Evolutionary conservation across 1,140 invertebrate species (phyloP), one percentile per base, ranked within the genome.

Genomic region (Polypedilum pembai): DNA sequence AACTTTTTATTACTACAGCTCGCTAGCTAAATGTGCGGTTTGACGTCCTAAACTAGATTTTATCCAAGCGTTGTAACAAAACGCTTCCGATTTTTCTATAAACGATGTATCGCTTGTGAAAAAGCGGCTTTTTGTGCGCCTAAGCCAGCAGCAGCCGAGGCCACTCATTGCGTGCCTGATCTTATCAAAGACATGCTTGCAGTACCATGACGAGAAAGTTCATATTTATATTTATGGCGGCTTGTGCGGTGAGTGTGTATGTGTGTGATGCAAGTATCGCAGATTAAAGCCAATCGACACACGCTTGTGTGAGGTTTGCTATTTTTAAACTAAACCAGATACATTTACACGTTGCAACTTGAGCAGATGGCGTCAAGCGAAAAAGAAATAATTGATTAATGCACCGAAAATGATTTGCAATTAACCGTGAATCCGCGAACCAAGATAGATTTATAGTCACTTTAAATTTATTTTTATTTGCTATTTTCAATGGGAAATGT

Each of bases 191-290:
- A 7, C 17, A 69, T 21, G 17, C 65, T 69, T 69, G 17, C 18
- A 69, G 20, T 69, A 69, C 65, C 65, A 69, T 69, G 65, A 69
- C 65, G 65, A 69, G 65, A 69, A 69, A 69, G 65, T 69, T 69
- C 65, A 69, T 18, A 20, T 18, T 69, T 20, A 69, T 18, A 20
- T 18, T 69, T 20, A 21, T 69, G 45, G 45, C 10, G 45, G 45
- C 12, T 56, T 69, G 65, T 5, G 65, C 17, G 65, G 18, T 69
- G n/a, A n/a, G n/a, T n/a, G n/a, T n/a, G n/a, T n/a, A n/a, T n/a
- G n/a, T n/a, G 17, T 69, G 65, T 69, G 65, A 69, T 69, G 65
- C 65, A 69, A 69, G 65, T 21, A 69, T 69, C 20, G 17, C 65
- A 21, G 65, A 69, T 69, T 18, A 21, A 56, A 8, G 15, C 41